Percentiles rank a stretch among this genome's conserved stretches.
These are phyloP conservation scores for Zelleria hepariella DNA, from an alignment of 2,888 invertebrate genomes.

Conservation along the genomic window DNA sequence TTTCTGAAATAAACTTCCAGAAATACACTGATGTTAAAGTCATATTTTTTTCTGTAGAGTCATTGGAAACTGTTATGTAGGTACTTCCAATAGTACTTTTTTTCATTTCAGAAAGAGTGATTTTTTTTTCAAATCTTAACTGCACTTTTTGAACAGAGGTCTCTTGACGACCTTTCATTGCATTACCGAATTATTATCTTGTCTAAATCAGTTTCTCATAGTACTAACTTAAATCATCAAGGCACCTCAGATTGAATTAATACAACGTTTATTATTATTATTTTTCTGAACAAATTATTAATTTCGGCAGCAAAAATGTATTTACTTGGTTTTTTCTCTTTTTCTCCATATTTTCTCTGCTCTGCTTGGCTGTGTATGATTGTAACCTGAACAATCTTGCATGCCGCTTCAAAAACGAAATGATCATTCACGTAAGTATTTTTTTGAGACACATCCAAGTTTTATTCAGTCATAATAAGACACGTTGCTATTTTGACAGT, in stretches of 20 bases:
- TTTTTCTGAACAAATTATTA: slow-evolving; percentile 60
- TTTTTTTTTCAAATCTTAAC: slow-evolving; percentile 55
- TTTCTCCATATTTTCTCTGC: slow-evolving; percentile 84
- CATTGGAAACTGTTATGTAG: too few relatives aligned
- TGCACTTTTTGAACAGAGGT: slow-evolving; percentile 50
- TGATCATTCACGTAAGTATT: slow-evolving; percentile 83
- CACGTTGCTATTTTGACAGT: slow-evolving; percentile 6
- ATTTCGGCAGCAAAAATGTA: slow-evolving; percentile 73
- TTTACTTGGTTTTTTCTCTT: slow-evolving; percentile 81
- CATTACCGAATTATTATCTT: not conserved
- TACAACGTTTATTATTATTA: slow-evolving; percentile 56
- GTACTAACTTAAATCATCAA: slow-evolving; percentile 28
- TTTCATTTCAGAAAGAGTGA: slow-evolving; percentile 31
- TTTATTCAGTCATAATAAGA: slow-evolving; percentile 7
- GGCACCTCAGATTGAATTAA: slow-evolving; percentile 61
- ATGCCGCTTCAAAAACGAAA: slow-evolving; percentile 83
- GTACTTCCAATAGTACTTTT: slow-evolving; percentile 3
- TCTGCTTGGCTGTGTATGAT: slow-evolving; percentile 89
- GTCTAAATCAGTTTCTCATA: not conserved
- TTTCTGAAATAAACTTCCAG: slow-evolving; percentile 29
- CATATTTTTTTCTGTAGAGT: too few relatives aligned
- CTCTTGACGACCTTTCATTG: not conserved
- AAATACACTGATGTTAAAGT: not conserved
- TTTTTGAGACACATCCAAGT: slow-evolving; percentile 68
- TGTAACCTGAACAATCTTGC: slow-evolving; percentile 83